These are phyloP conservation scores for Nerophis lumbriciformis DNA, from an alignment of 2,113 vertebrate genomes.

Conservation along the genomic window DNA sequence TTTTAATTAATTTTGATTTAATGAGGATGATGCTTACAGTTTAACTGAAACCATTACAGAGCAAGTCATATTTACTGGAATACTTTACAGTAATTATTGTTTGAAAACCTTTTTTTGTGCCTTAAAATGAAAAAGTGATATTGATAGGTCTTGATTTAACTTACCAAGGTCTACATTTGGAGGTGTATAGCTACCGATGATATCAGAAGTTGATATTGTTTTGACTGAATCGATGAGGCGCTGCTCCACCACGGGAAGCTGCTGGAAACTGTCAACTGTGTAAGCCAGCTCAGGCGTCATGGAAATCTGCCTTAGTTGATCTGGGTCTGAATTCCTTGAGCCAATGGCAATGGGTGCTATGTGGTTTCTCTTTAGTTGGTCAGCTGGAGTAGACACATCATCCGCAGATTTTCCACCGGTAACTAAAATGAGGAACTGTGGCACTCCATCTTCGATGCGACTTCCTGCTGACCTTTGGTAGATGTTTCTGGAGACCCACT, in stretches of 20 bases:
- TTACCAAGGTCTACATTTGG: conserved; percentile 34
- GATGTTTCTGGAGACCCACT: conserved; percentile 82
- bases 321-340: conserved; percentile 67
- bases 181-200: conserved; percentile 17
- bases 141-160: conserved; percentile 2
- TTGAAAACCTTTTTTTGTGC: too few species aligned
- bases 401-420: conserved; percentile 80
- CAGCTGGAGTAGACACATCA: conserved; percentile 74
- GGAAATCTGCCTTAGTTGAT: conserved; percentile 81
- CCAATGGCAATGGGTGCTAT: conserved; percentile 83
- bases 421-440: conserved; percentile 88
- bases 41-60: too few species aligned
- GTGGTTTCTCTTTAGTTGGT: conserved; percentile 75
- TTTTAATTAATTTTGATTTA: too few species aligned
- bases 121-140: background rate
- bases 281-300: conserved; percentile 79
- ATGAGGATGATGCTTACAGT: too few species aligned
- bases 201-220: conserved; percentile 67
- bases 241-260: conserved; percentile 77
- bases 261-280: conserved; percentile 78
- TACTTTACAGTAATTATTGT: too few species aligned
- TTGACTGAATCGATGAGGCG: conserved; percentile 77
- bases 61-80: too few species aligned
- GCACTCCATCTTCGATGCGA: conserved; percentile 87
- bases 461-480: conserved; percentile 87